Base-by-base conservation (phyloP, 2,113 vertebrate genomes). In the Glareola pratincola region DNA sequence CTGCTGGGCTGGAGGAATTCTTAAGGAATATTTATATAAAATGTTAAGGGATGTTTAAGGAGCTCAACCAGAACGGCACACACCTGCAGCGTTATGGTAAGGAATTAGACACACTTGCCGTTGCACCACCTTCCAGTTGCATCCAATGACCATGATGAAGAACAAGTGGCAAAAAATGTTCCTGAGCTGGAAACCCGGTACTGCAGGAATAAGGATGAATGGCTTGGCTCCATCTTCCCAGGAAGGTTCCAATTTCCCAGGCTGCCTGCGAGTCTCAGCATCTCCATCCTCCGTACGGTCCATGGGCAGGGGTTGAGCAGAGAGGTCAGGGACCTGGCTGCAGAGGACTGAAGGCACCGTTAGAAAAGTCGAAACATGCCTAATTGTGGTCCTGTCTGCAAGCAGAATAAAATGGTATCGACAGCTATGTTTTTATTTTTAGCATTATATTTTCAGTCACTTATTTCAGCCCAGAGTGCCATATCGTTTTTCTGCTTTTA, bases 401-500 rank as follows among this genome's bases (percentile, higher is more conserved):
- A 96, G 92, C 59, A 82, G 86, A 80, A 95, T 77, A 94, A 96
- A 93, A 95, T 32, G 57, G 93, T 94, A 94, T 68, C 20, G 69
- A 90, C 59, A 84, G 89, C 6, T 47, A 56, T 92, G 83, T 72
- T 97, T 98, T 98, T 92, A 96, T 98, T 97, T 97, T 96, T 94
- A 88, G 75, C 96, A 59, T 93, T 95, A 81, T 96, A 96, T 92
- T 96, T 97, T 97, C 96, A 97, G 90, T 96, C 94, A 79, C 94
- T 96, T 88, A 59, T 71, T 86, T 96, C 89, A 91, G 95, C 89
- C 68, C 51, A 41, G 91, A 94, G 93, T 43, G 39, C 74, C 84
- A 8, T 97, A 98, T 98, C 72, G 0, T 96, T 98, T 98, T 98
- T 98, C 97, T 91, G 64, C 94, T 97, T 97, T 98, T 97, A 97